Conservation (phyloP, 2,113 vertebrate species). For the Lepus europaeus region DNA sequence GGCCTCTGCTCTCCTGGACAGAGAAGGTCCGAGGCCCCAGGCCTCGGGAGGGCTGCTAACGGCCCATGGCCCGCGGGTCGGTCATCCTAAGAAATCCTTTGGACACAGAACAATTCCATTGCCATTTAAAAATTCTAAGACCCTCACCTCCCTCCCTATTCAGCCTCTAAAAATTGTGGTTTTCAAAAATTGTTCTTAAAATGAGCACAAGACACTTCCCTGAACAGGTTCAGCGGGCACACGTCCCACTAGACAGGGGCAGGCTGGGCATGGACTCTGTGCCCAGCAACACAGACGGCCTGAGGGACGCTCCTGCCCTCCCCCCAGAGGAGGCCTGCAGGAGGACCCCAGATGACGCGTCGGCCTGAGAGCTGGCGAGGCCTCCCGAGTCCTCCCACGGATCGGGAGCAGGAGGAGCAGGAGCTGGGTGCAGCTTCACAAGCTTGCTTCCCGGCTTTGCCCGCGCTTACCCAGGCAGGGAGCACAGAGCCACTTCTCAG, state of each 20-base stretch:
- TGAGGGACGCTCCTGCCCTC: too few species aligned
- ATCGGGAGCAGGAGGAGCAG: too few species aligned
- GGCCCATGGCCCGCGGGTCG: not conserved
- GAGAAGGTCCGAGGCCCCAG: not conserved
- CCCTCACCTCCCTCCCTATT: not conserved
- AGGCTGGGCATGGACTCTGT: too few species aligned
- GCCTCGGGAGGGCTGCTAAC: not conserved
- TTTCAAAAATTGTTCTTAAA: conserved; percentile 30
- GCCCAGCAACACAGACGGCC: not conserved
- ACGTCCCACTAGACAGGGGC: too few species aligned
- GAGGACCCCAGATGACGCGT: not conserved
- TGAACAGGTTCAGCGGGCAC: too few species aligned
- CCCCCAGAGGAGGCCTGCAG: not conserved
- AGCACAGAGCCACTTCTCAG: not conserved
- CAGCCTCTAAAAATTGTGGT: not conserved
- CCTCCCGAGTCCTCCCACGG: not conserved
- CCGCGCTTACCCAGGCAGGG: not conserved
- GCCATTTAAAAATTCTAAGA: not conserved
- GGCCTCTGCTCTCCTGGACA: not conserved
- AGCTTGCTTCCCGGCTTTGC: not conserved
- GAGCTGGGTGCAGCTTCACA: not conserved
- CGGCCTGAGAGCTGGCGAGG: not conserved
- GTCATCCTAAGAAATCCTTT: not conserved
- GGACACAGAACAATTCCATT: not conserved
- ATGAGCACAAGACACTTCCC: not conserved